These are phyloP conservation scores for Diplazon laetatorius DNA, from an alignment of 2,888 invertebrate genomes.

Conservation along the genomic window DNA sequence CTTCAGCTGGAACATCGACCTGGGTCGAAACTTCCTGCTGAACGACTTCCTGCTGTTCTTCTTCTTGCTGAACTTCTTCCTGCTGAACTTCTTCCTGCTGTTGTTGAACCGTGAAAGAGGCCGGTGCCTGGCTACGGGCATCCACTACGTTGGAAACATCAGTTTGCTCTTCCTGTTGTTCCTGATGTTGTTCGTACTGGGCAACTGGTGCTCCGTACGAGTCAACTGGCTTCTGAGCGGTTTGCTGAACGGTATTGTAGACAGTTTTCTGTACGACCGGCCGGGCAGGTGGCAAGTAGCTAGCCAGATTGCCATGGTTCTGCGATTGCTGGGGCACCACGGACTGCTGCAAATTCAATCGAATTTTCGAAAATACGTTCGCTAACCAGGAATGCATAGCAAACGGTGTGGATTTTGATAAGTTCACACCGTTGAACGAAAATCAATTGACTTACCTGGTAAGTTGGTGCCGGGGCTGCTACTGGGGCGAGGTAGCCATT, in stretches of 20 bases:
- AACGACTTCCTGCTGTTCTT: conserved; percentile 20
- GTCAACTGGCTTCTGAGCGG: conserved; percentile 36
- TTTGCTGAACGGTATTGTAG: conserved; percentile 9
- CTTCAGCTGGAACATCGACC: conserved; percentile 8
- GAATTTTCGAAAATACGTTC: too few relatives aligned
- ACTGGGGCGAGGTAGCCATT: conserved; percentile 31
- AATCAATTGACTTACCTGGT: conserved; percentile 37
- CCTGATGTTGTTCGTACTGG: background rate
- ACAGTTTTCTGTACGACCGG: background rate
- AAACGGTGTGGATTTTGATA: too few relatives aligned
- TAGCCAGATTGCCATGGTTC: too few relatives aligned
- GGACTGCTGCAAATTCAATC: too few relatives aligned
- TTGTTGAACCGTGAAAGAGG: conserved; percentile 5
- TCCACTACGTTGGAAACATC: too few relatives aligned
- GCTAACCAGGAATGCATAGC: too few relatives aligned
- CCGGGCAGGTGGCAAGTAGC: conserved; percentile 45
- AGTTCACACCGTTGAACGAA: too few relatives aligned
- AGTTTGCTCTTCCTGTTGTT: background rate
- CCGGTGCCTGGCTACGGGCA: too few relatives aligned
- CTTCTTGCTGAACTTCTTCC: background rate
- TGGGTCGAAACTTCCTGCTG: conserved; percentile 41
- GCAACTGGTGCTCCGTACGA: conserved; percentile 64
- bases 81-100: conserved; percentile 15
- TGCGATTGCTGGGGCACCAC: too few relatives aligned
- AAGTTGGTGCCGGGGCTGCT: background rate